phyloP scores from a whole-genome alignment of 2,797 vertebrate species.

The Clarias pachynema region DNA sequence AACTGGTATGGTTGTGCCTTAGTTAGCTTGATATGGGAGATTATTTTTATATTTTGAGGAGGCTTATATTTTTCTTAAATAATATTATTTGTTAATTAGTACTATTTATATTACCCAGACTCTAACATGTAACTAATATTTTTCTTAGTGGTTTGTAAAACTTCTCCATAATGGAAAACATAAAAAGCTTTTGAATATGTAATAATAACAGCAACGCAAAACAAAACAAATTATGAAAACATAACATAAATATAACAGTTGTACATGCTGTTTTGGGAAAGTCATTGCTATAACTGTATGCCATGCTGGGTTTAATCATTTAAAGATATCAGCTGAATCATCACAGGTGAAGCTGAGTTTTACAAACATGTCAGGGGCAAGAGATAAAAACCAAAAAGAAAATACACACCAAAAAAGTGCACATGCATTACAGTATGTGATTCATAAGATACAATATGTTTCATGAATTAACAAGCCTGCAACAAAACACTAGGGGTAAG shows the following conservation, averaged over 20 bases:
- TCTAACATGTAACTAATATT: background rate
- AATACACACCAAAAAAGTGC: background rate
- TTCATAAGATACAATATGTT: background rate
- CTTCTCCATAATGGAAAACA: background rate
- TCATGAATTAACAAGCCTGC: background rate
- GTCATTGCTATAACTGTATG: background rate
- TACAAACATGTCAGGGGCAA: background rate
- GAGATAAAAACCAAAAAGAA: background rate
- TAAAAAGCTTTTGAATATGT: background rate
- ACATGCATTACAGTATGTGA: too few relatives aligned
- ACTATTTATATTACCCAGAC: background rate
- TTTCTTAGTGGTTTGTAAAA: background rate
- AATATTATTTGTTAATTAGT: background rate
- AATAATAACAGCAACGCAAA: background rate
- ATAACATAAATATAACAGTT: background rate
- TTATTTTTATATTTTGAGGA: background rate
- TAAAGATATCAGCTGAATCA: background rate
- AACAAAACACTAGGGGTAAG: background rate
- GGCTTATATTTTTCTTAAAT: conserved; percentile 27
- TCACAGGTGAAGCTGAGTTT: background rate
- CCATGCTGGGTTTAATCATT: background rate
- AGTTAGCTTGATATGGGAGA: conserved; percentile 31
- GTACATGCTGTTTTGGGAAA: background rate
- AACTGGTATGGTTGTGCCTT: conserved; percentile 10
- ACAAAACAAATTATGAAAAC: background rate